Base-by-base conservation (phyloP, 2,888 invertebrate species). In the Cryptocephalus moraei region DNA sequence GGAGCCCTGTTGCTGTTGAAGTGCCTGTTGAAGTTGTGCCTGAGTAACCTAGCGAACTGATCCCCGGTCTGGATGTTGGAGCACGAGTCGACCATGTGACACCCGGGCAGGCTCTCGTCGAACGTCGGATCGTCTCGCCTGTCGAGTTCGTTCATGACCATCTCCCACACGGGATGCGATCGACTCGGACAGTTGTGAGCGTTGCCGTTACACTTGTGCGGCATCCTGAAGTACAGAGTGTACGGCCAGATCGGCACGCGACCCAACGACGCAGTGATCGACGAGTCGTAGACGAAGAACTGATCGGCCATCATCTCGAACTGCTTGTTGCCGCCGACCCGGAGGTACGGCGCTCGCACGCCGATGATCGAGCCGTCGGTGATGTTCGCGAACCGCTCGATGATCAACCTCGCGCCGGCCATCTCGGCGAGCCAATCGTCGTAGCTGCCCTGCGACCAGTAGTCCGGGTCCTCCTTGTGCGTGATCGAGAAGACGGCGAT, bases 291-390 rank as follows among this genome's bases (percentile, higher is more conserved):
- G 8, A 89, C 85, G 70, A 93, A 93, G 73, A 88, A 91, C 68
- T 93, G 90, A 70, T 93, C 91, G 46, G 87, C 84, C 93, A 95
- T 93, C 92, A 94, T 94, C 72, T 91, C 89, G 69, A 94, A 95
- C 74, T 93, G 92, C 62, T 84, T 91, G 76, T 93, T 91, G 52
- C 94, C 93, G 52, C 94, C 93, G 0, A 92, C 90, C 45, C 92
- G 78, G 45, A 92, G 75, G 66, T 91, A 92, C 4, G 92, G 92
- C 1, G 92, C 91, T 38, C 92, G 81, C 56, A 91, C 77, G 11
- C 90, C 91, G 59, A 91, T 89, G 56, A 93, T 88, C 6, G 91
- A 88, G 39, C 90, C 90, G 65, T 93, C 92, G 45, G 90, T 88
- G 59, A 93, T 90, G 70, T 93, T 93, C 47, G 91, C 87, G 65